phyloP scores from a whole-genome alignment of 2,113 vertebrate species.

The Tauraco erythrolophus region DNA sequence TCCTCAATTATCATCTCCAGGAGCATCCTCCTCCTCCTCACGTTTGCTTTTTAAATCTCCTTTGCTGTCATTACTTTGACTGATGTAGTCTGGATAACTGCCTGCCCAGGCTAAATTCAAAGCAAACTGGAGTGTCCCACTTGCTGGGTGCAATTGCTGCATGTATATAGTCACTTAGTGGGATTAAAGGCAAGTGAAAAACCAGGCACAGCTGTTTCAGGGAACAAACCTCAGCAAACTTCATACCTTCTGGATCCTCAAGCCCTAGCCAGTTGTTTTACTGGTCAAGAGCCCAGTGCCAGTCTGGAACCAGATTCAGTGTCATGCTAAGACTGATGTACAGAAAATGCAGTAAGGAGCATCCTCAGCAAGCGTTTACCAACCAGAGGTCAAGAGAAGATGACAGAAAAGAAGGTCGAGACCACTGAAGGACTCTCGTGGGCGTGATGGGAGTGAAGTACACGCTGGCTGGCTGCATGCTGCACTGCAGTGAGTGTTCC shows the following conservation, averaged over 20 bases:
- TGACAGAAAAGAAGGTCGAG: not conserved
- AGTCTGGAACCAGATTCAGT: not conserved
- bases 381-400: not conserved
- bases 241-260: not conserved
- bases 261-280: fast-evolving
- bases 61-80: constrained; percentile 21
- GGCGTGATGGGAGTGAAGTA: not conserved
- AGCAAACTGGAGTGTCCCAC: not conserved
- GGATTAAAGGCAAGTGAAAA: not conserved
- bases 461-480: not conserved
- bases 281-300: not conserved
- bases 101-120: not conserved
- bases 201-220: not conserved
- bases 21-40: not conserved
- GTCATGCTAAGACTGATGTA: not conserved
- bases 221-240: not conserved
- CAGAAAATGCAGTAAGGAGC: not conserved
- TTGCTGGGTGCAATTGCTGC: not conserved
- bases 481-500: fast-evolving
- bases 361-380: not conserved
- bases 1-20: not conserved
- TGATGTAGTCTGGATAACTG: constrained; percentile 5
- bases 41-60: not conserved
- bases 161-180: not conserved
- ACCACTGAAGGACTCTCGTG: not conserved